Conservation (phyloP, 2,888 invertebrate genomes). For the Ferdinandea cuprea region DNA sequence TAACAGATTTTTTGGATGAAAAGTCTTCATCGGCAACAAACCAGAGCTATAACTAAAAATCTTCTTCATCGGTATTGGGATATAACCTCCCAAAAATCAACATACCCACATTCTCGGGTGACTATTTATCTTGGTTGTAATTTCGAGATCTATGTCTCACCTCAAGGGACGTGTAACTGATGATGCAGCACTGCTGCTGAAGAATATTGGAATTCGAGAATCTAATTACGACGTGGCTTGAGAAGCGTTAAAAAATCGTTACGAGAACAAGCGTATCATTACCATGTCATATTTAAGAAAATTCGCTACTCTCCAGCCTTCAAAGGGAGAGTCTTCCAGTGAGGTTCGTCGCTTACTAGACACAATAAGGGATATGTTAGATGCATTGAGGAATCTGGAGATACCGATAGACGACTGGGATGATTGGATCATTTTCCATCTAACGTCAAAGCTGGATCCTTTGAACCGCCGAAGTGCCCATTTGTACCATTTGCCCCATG, state of each 20-base stretch:
- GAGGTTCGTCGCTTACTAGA: slow-evolving; percentile 1
- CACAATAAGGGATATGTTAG: too few relatives aligned
- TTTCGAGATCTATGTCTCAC: background rate
- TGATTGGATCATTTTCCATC: background rate
- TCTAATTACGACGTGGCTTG: background rate
- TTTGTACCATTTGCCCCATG: too few relatives aligned
- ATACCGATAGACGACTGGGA: background rate
- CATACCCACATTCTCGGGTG: background rate
- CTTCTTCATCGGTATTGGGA: background rate
- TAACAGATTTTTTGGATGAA: slow-evolving; percentile 1
- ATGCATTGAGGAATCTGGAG: background rate
- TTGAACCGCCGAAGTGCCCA: background rate
- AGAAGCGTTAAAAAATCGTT: background rate
- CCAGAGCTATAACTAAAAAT: background rate
- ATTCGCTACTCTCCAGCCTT: background rate
- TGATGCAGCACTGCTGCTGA: background rate
- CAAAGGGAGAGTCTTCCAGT: background rate
- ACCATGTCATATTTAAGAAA: background rate
- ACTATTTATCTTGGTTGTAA: background rate
- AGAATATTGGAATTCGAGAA: slow-evolving; percentile 1
- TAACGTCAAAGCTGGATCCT: slow-evolving; percentile 1
- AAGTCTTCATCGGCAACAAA: background rate
- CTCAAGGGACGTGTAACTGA: background rate
- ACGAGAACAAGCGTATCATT: background rate
- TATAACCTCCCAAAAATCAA: background rate